Evolutionary conservation across 2,888 invertebrate species (phyloP).

Genomic region (Melolontha melolontha): DNA sequence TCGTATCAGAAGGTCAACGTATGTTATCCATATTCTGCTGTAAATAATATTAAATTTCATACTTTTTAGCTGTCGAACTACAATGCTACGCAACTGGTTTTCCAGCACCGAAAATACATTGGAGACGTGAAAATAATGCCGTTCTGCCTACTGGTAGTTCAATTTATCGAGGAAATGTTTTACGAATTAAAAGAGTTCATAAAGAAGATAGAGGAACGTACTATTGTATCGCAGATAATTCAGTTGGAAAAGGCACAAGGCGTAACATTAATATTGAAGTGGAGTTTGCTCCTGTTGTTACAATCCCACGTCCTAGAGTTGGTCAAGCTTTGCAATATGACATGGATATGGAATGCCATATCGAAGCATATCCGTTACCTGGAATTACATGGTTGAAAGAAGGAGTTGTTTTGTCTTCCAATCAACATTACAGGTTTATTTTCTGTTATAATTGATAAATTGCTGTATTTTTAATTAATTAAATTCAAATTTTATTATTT

Average conservation of each 20-base stretch:
- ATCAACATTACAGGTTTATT: conserved; percentile 79
- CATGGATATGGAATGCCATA: conserved; percentile 94
- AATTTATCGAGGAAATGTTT: conserved; percentile 83
- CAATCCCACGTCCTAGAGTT: conserved; percentile 84
- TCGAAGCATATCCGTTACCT: conserved; percentile 94
- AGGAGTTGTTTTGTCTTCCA: conserved; percentile 83
- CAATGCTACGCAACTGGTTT: conserved; percentile 92
- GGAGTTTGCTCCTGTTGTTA: conserved; percentile 89
- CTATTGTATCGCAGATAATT: conserved; percentile 93
- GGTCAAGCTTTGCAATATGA: conserved; percentile 93
- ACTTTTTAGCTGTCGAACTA: conserved; percentile 74
- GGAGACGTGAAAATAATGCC: conserved; percentile 94
- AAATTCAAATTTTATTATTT: no score
- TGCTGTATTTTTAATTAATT: no score
- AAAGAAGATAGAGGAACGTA: conserved; percentile 94
- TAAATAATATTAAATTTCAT: neutral
- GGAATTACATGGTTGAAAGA: conserved; percentile 93
- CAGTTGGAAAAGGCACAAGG: conserved; percentile 86
- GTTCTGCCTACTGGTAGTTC: conserved; percentile 92
- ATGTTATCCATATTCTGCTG: conserved; percentile 53
- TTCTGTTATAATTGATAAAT: no score
- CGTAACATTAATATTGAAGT: conserved; percentile 89
- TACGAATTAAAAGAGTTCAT: conserved; percentile 81
- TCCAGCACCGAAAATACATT: conserved; percentile 86
- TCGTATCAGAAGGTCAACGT: conserved; percentile 81